Evolutionary conservation across 1,140 invertebrate genomes (phyloP), one percentile per base, ranked within the genome.

Genomic region (Ips typographus): DNA sequence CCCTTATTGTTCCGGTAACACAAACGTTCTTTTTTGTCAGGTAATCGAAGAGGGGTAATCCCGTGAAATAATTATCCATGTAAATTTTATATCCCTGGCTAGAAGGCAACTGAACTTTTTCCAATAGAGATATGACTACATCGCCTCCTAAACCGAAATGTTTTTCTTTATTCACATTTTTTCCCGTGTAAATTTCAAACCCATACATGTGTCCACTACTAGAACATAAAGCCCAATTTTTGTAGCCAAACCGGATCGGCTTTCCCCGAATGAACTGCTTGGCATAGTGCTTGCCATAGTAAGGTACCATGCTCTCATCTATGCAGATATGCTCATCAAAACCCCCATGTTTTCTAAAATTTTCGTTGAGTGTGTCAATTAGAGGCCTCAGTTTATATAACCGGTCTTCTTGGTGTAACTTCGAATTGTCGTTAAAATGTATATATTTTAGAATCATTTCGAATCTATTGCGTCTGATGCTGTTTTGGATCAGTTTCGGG

Each of bases 201-300:
- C 44, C n/a, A 2, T 65, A 3, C 43, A 59, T 42, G 44, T 72
- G 65, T 61, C 63, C 67, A 49, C 8, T 39, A 40, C 38, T 73
- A 4, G 58, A 62, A 62, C 64, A 68, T 4, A 73, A 38, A 4
- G 62, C 60, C 68, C 74, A 75, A n/a, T 65, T 61, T 60, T 75
- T 74, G 52, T 52, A 75, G 2, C 71, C 72, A 66, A 75, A 74
- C 6, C 71, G 58, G 40, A 73, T 74, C 41, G 70, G 72, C 51
- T 75, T 75, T 7, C 62, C 63, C 47, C 55, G 44, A 40, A 74
- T 75, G 44, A 52, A 74, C 58, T 72, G 70, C 68, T 75, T 75
- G 36, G 63, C 63, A 36, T 66, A 70, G 49, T 72, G 72, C 58
- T 64, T 58, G 1, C 72, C 69, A 52, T 74, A 74, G 61, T 73